Conservation (phyloP, 2,888 invertebrate species). For the Syrphus vitripennis region DNA sequence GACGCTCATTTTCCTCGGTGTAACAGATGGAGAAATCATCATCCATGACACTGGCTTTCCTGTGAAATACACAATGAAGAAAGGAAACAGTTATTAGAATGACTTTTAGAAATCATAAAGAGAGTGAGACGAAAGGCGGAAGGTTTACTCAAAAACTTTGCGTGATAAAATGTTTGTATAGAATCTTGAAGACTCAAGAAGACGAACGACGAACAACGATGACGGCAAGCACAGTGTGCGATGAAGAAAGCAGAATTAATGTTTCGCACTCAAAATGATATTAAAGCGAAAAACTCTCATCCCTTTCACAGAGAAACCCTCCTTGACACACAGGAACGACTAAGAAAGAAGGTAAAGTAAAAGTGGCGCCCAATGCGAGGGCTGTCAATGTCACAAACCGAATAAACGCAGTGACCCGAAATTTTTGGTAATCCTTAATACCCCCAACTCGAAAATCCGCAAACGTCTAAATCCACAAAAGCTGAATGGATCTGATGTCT, state of each 20-base stretch:
- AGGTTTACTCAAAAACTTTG: not conserved
- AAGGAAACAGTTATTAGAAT: constrained; percentile 38
- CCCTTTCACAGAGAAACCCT: not conserved
- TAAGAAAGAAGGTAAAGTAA: not conserved
- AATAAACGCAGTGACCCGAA: constrained; percentile 55
- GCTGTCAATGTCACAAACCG: constrained; percentile 46
- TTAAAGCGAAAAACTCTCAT: constrained; percentile 28
- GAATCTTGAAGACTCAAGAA: not conserved
- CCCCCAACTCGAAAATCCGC: not conserved
- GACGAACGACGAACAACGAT: not conserved
- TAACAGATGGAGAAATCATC: constrained; percentile 94
- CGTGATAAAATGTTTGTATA: constrained; percentile 30
- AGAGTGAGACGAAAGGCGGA: not conserved
- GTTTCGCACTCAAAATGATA: constrained; percentile 43
- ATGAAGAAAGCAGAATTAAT: constrained; percentile 30
- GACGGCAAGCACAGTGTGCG: not conserved
- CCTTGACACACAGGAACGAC: not conserved
- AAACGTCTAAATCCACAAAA: constrained; percentile 35
- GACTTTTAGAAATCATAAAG: not conserved
- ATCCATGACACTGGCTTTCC: constrained; percentile 93
- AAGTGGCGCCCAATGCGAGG: constrained; percentile 25
- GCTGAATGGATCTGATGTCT: constrained; percentile 28
- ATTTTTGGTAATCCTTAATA: constrained; percentile 7
- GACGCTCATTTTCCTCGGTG: constrained; percentile 89
- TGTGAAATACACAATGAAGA: constrained; percentile 77